Base-by-base conservation (phyloP, 2,797 vertebrate species). In the Ptychadena robeensis region DNA sequence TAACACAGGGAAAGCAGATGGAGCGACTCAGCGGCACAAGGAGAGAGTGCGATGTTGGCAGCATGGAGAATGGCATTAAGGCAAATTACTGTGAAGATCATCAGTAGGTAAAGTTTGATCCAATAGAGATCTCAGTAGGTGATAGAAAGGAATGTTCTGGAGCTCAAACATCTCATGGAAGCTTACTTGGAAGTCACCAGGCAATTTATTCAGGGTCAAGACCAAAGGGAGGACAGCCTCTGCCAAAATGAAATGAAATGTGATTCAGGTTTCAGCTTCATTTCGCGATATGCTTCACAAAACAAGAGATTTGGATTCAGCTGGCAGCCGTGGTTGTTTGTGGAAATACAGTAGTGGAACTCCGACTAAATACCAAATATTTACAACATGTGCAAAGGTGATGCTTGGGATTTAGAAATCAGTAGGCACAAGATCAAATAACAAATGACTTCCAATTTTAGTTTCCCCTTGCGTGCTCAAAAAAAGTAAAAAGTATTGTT, bases 181-280 rank as follows among this genome's bases (percentile, higher is more conserved):
- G 81, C 87, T 87, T 82, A 53, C 86, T 88, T 90, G 79, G 86
- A 87, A 85, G 69, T 68, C 83, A 87, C 32, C 72, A 69, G 64
- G 34, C 87, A 87, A 88, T 90, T 89, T 89, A 87, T 88, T 44
- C 87, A 86, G 61, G 87, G 70, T 89, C 89, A 86, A 85, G 73
- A 89, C 77, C 74, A 88, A 89, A 88, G 9, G 76, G 86, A 90
- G 85, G 88, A 86, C 86, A 84, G 14, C 44, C 76, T 79, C 82
- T 88, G 83, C 66, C 88, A 86, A 82, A 87, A 86, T 86, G 80
- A 86, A 83, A 70, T 59, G 37, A 48, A 87, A 87, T 44, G 25
- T n/a, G 85, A 37, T 35, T 80, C 82, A 74, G 15, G 27, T 86
- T 87, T 87, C 86, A 79, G 37, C 85, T 80, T 67, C 30, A 76